These are phyloP conservation scores for Periplaneta americana DNA, from an alignment of 1,140 invertebrate species.

Conservation along the genomic window DNA sequence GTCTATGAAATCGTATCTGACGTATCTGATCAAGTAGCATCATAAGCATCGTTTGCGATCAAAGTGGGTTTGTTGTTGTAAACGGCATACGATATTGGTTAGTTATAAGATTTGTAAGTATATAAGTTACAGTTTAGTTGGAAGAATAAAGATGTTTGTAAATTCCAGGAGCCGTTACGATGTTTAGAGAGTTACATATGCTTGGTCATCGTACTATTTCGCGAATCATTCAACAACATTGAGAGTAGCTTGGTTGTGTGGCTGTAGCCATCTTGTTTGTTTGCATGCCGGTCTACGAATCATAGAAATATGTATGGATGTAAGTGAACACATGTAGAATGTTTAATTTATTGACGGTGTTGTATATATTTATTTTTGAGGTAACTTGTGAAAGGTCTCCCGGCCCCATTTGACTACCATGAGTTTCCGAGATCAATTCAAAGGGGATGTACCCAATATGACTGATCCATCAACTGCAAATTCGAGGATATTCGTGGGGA, in stretches of 20 bases:
- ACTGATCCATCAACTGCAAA: slow-evolving; percentile 10
- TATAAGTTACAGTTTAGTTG: too few species aligned
- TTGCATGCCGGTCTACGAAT: neutral
- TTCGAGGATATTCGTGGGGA: slow-evolving; percentile 16
- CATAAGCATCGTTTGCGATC: too few species aligned
- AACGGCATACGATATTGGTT: too few species aligned
- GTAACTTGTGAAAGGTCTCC: neutral
- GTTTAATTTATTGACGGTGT: neutral
- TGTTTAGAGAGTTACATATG: too few species aligned
- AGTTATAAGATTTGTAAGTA: too few species aligned
- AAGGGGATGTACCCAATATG: neutral
- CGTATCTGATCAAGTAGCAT: too few species aligned
- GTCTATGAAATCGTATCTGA: too few species aligned
- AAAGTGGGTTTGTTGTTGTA: too few species aligned
- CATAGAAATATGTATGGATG: neutral
- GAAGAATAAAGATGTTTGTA: too few species aligned
- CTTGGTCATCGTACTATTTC: neutral
- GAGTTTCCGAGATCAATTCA: slow-evolving; percentile 8
- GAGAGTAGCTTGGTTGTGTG: neutral
- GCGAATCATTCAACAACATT: neutral
- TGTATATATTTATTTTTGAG: neutral
- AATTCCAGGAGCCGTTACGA: too few species aligned
- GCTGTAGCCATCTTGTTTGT: neutral
- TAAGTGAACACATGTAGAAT: neutral
- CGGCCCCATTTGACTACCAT: neutral